These are phyloP conservation scores for Heteromormyrus szaboi DNA, from an alignment of 2,797 vertebrate species.

Conservation along the genomic window DNA sequence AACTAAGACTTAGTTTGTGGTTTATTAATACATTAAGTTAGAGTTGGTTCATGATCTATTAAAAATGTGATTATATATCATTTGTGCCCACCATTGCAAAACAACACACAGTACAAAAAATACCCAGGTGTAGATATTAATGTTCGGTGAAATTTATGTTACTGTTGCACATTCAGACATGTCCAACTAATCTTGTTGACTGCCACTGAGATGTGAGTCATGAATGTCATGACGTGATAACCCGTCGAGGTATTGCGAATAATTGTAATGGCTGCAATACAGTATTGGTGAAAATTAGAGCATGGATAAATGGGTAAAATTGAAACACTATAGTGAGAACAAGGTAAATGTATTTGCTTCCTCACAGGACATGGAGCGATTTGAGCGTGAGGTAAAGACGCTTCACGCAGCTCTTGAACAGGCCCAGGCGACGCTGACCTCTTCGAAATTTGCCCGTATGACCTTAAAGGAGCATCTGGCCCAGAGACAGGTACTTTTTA, in stretches of 20 bases:
- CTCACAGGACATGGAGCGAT: constrained; percentile 79
- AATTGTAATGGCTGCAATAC: not conserved
- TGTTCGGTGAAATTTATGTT: not conserved
- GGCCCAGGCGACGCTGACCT: constrained; percentile 77
- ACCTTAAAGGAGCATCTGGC: constrained; percentile 91
- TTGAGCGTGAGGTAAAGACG: constrained; percentile 81
- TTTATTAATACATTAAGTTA: not conserved
- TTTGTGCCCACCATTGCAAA: not conserved
- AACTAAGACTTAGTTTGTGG: not conserved
- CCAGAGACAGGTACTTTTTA: constrained; percentile 79
- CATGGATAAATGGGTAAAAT: not conserved
- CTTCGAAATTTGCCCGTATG: constrained; percentile 83
- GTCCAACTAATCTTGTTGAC: not conserved
- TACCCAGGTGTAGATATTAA: not conserved
- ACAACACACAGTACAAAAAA: not conserved
- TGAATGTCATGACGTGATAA: not conserved
- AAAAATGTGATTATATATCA: not conserved
- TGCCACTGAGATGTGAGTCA: not conserved
- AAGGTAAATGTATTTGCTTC: not conserved
- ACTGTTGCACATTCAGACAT: not conserved
- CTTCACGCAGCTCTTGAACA: constrained; percentile 83
- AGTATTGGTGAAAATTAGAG: not conserved
- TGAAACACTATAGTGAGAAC: not conserved
- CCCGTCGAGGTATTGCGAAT: not conserved
- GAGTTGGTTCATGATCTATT: not conserved